Evolutionary conservation across 2,113 vertebrate species (phyloP).

Genomic region (Cephalopterus ornatus): DNA sequence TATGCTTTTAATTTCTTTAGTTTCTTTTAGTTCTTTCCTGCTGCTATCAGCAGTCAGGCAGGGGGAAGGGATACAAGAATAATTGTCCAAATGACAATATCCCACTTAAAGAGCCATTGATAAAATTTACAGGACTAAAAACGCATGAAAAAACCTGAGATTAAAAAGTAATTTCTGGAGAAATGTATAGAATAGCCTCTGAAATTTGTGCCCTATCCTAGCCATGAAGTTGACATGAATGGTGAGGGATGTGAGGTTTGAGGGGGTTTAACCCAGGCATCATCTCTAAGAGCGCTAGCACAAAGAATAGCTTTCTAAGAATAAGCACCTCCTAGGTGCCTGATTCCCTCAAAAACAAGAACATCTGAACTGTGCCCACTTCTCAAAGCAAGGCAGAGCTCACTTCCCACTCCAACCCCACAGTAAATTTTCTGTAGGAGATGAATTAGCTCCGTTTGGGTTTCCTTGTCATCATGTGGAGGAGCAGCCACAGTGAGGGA

Average conservation of each 20-base stretch:
- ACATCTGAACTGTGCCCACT: background rate
- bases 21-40: constrained; percentile 33
- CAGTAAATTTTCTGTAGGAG: background rate
- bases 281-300: background rate
- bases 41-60: background rate
- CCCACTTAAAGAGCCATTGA: background rate
- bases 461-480: background rate
- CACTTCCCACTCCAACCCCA: background rate
- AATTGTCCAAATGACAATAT: background rate
- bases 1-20: constrained; percentile 54
- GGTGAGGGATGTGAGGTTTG: background rate
- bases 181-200: background rate
- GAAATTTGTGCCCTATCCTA: background rate
- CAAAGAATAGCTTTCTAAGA: background rate
- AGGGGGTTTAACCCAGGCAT: background rate
- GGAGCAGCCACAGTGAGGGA: background rate
- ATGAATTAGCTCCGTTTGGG: background rate
- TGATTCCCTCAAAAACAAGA: background rate
- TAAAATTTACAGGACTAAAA: background rate
- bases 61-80: background rate
- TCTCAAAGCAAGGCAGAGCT: background rate
- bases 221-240: background rate
- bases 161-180: background rate
- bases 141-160: background rate
- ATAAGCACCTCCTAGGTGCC: background rate